Percentiles rank a stretch among this genome's conserved stretches.
These are phyloP conservation scores for Helostoma temminkii DNA, from an alignment of 2,797 vertebrate genomes.

Conservation along the genomic window DNA sequence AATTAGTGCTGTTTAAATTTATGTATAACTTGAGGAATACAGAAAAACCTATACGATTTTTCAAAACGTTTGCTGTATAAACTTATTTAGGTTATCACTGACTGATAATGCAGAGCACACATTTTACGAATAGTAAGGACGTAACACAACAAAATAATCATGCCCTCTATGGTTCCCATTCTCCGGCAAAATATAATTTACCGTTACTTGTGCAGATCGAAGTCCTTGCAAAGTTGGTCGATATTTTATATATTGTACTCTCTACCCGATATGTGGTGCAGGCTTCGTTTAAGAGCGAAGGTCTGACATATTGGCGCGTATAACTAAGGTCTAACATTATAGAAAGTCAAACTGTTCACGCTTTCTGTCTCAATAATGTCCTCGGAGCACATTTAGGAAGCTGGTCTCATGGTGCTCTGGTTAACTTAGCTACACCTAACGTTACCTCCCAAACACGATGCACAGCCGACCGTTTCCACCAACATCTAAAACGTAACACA, in stretches of 20 bases:
- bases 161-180: not conserved
- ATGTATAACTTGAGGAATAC: not conserved
- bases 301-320: not conserved
- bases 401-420: not conserved
- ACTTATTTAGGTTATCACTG: no score
- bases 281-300: no score
- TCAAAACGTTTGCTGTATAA: no score
- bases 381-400: not conserved
- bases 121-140: not conserved
- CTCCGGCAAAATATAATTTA: not conserved
- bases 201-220: not conserved
- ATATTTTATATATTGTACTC: not conserved
- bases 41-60: not conserved
- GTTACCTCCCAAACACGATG: not conserved
- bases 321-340: not conserved
- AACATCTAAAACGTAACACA: not conserved
- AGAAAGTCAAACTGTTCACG: not conserved
- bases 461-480: slow-evolving; percentile 1
- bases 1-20: not conserved
- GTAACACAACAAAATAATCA: not conserved
- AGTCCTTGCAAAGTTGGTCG: not conserved
- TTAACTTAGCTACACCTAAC: slow-evolving; percentile 3
- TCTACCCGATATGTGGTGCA: not conserved
- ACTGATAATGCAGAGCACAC: no score
- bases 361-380: not conserved